These are phyloP conservation scores for Anoura caudifer DNA, from an alignment of 2,113 vertebrate genomes.

Conservation along the genomic window DNA sequence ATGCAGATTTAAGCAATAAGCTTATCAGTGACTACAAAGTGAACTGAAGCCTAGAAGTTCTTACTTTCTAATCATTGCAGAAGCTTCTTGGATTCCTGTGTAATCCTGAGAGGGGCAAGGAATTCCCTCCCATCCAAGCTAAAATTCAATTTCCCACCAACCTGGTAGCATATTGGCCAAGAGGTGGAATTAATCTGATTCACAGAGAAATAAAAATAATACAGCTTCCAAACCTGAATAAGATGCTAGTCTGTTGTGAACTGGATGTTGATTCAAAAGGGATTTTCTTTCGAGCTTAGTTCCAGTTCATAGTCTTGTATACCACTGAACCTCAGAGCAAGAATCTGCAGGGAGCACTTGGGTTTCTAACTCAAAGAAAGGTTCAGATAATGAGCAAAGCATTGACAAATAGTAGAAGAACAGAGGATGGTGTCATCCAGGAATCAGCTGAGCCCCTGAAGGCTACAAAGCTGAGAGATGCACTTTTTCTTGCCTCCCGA, in stretches of 20 bases:
- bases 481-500: background rate
- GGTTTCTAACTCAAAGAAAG: background rate
- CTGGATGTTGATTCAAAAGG: background rate
- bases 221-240: background rate
- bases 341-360: background rate
- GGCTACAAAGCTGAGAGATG: background rate
- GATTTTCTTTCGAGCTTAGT: background rate
- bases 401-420: background rate
- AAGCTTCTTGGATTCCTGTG: background rate
- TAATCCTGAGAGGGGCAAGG: background rate
- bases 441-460: background rate
- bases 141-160: background rate
- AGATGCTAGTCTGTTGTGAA: background rate
- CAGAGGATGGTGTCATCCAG: background rate
- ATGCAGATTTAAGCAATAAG: background rate
- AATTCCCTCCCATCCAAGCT: background rate
- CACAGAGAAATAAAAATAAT: conserved; percentile 10
- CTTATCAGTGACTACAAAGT: background rate
- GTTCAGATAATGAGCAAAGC: background rate
- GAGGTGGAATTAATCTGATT: conserved; percentile 5
- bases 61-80: background rate
- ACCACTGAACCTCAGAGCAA: background rate
- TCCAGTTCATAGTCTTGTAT: background rate
- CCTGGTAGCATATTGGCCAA: background rate
- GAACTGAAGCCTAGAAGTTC: background rate